Conservation (phyloP, 2,113 vertebrate species). For the Silurus glanis region DNA sequence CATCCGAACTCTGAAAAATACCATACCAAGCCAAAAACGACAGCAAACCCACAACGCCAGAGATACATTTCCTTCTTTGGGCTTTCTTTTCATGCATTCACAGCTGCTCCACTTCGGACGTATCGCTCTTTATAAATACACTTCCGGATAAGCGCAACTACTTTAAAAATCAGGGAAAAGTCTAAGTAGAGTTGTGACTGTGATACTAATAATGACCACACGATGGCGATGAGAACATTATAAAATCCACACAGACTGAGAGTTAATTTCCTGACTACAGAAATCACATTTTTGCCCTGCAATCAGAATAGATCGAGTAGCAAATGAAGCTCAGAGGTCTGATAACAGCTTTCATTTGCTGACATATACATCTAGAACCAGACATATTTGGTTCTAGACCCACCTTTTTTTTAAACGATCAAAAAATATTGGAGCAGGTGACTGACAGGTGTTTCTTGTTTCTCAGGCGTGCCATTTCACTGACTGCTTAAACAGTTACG, state of each 20-base stretch:
- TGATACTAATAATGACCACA: conserved; percentile 5
- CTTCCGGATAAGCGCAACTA: neutral
- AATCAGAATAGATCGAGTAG: too few relatives aligned
- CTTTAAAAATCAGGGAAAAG: neutral
- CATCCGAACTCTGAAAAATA: conserved; percentile 36
- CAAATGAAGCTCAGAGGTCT: too few relatives aligned
- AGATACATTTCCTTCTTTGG: conserved; percentile 2
- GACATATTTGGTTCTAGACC: too few relatives aligned
- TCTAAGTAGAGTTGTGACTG: neutral
- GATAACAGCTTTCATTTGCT: too few relatives aligned
- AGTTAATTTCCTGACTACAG: too few relatives aligned
- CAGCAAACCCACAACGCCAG: conserved; percentile 10
- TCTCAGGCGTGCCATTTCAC: too few relatives aligned
- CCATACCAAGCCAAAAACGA: neutral
- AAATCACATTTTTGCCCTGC: too few relatives aligned
- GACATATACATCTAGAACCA: too few relatives aligned
- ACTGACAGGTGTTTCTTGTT: too few relatives aligned
- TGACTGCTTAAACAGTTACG: too few relatives aligned
- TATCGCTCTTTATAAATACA: neutral
- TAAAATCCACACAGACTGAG: neutral
- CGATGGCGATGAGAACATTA: conserved; percentile 10
- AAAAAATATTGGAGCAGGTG: too few relatives aligned
- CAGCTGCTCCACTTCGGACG: neutral
- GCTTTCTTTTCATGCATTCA: neutral
- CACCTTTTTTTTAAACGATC: too few relatives aligned